Evolutionary conservation across 1,140 invertebrate genomes (phyloP).

Genomic region (Trichonephila inaurata): DNA sequence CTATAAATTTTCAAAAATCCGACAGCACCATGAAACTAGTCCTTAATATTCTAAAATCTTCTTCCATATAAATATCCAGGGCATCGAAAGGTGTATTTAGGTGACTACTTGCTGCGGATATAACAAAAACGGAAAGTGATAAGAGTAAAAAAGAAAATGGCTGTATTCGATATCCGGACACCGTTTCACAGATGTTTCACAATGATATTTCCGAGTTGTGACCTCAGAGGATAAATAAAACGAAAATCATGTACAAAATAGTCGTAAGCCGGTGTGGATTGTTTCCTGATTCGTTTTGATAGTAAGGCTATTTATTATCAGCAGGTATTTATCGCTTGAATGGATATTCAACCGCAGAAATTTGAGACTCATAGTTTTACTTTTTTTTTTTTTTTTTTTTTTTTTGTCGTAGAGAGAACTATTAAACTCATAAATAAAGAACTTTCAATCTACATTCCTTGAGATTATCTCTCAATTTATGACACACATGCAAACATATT

Average conservation of each 20-base stretch:
- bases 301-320: not conserved
- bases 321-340: not conserved
- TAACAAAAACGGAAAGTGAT: slow-evolving; percentile 13
- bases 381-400: too few relatives aligned
- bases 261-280: not conserved
- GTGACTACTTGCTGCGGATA: not conserved
- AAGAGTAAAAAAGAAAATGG: not conserved
- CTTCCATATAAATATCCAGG: too few relatives aligned
- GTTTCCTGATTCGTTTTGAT: slow-evolving; percentile 10
- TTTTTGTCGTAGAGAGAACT: not conserved
- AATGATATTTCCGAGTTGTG: slow-evolving; percentile 28
- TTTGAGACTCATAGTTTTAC: not conserved
- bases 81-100: not conserved
- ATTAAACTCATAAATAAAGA: too few relatives aligned
- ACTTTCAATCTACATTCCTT: too few relatives aligned
- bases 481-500: too few relatives aligned
- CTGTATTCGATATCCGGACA: slow-evolving; percentile 6
- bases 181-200: slow-evolving; percentile 27
- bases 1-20: not conserved
- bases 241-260: not conserved
- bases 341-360: not conserved
- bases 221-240: not conserved
- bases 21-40: too few relatives aligned
- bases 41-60: too few relatives aligned
- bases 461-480: too few relatives aligned